Conservation (phyloP, 2,888 invertebrate species). For the Exephanes ischioxanthus region DNA sequence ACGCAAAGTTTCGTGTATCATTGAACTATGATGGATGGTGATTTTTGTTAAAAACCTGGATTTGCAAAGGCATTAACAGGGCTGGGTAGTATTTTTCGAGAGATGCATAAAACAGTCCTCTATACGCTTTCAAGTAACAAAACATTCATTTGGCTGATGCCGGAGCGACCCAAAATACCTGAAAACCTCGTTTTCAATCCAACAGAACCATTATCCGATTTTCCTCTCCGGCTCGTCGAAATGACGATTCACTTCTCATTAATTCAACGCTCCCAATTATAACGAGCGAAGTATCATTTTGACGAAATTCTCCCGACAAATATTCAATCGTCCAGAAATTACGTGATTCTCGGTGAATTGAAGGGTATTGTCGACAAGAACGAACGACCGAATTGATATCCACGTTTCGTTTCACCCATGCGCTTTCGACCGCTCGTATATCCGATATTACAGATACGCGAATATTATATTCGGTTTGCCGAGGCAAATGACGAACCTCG, state of each 20-base stretch:
- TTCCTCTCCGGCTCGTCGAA: background rate
- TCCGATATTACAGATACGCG: background rate
- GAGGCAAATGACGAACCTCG: background rate
- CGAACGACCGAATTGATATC: slow-evolving; percentile 7
- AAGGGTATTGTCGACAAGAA: background rate
- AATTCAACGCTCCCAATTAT: background rate
- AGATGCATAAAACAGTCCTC: background rate
- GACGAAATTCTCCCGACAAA: slow-evolving; percentile 2
- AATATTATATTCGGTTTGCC: background rate
- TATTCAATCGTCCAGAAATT: background rate
- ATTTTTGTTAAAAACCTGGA: background rate
- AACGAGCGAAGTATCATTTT: slow-evolving; percentile 31
- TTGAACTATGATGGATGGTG: too few relatives aligned
- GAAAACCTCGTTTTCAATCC: background rate
- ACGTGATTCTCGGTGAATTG: slow-evolving; percentile 1
- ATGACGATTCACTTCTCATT: background rate
- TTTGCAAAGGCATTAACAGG: background rate
- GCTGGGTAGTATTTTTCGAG: background rate
- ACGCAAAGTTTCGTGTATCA: too few relatives aligned
- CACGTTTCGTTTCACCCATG: background rate
- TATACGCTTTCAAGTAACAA: background rate
- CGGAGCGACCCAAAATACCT: background rate
- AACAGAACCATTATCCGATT: background rate
- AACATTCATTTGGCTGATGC: background rate
- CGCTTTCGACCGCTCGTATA: background rate